Evolutionary conservation across 2,888 invertebrate species (phyloP), one percentile per base, ranked within the genome.

Genomic region (Lordiphosa andalusiaca): DNA sequence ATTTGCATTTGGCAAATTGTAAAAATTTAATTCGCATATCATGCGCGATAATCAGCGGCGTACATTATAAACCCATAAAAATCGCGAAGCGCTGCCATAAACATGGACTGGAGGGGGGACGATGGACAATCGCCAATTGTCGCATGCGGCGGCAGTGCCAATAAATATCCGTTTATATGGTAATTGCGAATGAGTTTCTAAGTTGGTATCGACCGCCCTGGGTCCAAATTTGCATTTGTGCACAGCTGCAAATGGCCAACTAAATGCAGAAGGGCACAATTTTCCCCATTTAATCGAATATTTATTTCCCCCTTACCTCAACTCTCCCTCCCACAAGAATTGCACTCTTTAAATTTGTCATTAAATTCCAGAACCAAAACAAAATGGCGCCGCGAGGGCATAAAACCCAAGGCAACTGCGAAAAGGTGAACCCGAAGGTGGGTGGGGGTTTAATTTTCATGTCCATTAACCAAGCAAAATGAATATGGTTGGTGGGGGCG

Each of bases 51-150:
- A 81, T 81, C 80, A 85, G 77, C 81, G 82, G 69, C 67, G 62
- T 69, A 65, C 87, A 85, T 86, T 86, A 86, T 75, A 85, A 85
- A 83, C 69, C 73, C 84, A 76, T 86, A 86, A 86, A 85, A 86
- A 68, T 67, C 72, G 80, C 84, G 63, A 77, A 66, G 65, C 72
- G 78, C 84, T 69, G 62, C 69, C 62, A 84, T 77, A 84, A 77
- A 84, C 64, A 59, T 37, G 36, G 51, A 30, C 30, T 33, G 40
- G 12, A 12, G 6, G 9, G 12, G 16, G 6, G 9, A 36, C 35
- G 37, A 40, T 23, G 62, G 57, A 44, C 44, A 44, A 33, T 30
- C 44, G 44, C 44, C 84, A 84, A 84, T 84, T 77, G 76, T 77
- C 77, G 75, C 76, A 76, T 83, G 81, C 63, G 66, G 49, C 59